A percentile compares a stretch with the other conserved stretches of the same genome.
These are phyloP conservation scores for Tonatia bakeri DNA, from an alignment of 2,113 vertebrate species.

Conservation along the genomic window DNA sequence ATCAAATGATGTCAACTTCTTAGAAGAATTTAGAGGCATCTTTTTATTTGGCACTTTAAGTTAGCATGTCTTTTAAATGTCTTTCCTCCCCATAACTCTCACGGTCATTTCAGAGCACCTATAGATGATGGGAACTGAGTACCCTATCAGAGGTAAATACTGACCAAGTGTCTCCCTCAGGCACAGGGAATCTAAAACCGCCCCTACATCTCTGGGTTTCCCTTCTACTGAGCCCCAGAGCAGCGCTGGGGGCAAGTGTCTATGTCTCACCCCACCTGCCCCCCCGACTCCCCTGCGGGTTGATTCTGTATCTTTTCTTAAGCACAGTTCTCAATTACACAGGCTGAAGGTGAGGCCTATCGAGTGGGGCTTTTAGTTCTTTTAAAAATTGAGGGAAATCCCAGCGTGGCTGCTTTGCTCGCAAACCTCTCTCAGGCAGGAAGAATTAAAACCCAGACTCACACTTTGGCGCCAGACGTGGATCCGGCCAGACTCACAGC, in stretches of 20 bases:
- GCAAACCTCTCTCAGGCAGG: constrained; percentile 27
- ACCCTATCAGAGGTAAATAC: not conserved
- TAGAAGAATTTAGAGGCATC: not conserved
- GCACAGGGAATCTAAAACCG: not conserved
- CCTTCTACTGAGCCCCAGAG: accelerated
- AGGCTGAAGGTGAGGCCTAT: not conserved
- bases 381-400: not conserved
- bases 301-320: not conserved
- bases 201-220: not conserved
- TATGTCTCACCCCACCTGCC: not conserved
- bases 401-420: constrained; percentile 1
- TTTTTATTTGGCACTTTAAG: not conserved
- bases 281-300: not conserved
- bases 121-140: not conserved
- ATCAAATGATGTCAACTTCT: not conserved
- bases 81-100: not conserved
- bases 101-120: not conserved
- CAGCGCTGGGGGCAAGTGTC: not conserved
- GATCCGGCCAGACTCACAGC: not conserved
- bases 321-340: not conserved
- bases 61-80: not conserved
- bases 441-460: constrained; percentile 58
- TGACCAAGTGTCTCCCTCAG: not conserved
- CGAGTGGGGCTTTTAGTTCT: not conserved
- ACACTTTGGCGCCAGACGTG: not conserved